Conservation (phyloP, 2,797 vertebrate genomes). For the Girardinus metallicus region DNA sequence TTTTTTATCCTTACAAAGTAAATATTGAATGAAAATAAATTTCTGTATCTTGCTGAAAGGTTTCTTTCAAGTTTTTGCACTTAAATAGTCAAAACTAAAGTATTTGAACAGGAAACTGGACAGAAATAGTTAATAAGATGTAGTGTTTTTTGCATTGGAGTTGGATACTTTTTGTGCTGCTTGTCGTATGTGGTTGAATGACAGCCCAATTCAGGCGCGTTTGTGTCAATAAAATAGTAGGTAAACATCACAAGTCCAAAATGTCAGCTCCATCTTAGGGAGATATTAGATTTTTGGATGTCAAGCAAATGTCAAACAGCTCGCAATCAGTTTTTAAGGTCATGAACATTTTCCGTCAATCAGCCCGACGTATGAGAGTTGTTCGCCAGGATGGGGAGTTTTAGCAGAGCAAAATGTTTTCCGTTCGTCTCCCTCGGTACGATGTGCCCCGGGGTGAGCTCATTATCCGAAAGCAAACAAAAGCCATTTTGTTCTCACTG, state of each 20-base stretch:
- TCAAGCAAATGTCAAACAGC: conserved; percentile 34
- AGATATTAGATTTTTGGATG: conserved; percentile 19
- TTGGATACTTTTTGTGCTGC: not conserved
- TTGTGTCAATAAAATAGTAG: not conserved
- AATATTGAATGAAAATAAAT: no score
- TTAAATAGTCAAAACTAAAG: no score
- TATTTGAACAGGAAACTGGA: no score
- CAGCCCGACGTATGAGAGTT: conserved; percentile 30
- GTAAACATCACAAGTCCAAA: conserved; percentile 2
- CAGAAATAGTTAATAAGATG: no score
- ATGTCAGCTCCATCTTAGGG: conserved; percentile 11
- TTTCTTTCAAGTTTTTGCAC: no score
- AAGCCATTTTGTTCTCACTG: conserved; percentile 81
- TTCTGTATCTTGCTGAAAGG: no score
- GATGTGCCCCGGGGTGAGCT: conserved; percentile 70
- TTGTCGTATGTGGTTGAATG: not conserved
- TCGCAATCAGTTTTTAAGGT: conserved; percentile 22
- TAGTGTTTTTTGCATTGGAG: not conserved
- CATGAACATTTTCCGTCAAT: conserved; percentile 49
- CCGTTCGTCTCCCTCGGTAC: conserved; percentile 56
- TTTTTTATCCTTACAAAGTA: no score
- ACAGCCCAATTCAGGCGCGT: not conserved
- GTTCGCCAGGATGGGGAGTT: conserved; percentile 36
- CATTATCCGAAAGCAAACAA: conserved; percentile 82
- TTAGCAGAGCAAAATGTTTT: conserved; percentile 48